phyloP scores from a whole-genome alignment of 2,888 invertebrate species.

The Amblyjoppa fuscipennis region DNA sequence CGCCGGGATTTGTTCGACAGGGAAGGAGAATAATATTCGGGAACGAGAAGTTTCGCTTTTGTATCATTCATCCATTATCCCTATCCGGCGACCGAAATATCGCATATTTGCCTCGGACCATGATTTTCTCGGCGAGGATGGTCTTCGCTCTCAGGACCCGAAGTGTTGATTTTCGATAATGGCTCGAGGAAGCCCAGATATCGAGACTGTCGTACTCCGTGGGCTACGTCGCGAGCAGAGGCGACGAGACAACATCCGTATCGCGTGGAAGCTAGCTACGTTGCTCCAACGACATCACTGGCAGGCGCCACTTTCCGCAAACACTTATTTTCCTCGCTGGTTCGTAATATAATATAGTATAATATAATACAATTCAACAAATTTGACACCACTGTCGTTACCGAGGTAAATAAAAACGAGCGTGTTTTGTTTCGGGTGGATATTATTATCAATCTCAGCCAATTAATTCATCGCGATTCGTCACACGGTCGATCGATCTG shows the following conservation, averaged over 20 bases:
- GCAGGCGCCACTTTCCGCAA: no score
- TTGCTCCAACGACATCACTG: no score
- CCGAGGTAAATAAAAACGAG: no score
- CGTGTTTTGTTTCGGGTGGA: no score
- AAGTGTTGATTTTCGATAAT: slow-evolving; percentile 18
- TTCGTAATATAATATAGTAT: no score
- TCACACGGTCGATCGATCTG: no score
- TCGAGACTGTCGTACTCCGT: background rate
- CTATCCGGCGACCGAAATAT: background rate
- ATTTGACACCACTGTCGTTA: no score
- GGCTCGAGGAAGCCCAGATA: slow-evolving; percentile 23
- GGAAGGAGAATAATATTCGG: background rate
- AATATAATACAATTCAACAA: no score
- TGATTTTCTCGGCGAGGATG: background rate
- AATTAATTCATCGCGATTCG: no score
- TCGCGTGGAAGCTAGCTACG: background rate
- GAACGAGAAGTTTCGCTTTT: background rate
- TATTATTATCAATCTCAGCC: no score
- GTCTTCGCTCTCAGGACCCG: background rate
- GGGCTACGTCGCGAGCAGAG: background rate
- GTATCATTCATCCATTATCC: background rate
- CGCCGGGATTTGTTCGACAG: background rate
- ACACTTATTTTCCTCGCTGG: no score
- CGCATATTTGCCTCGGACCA: background rate
- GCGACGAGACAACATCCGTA: background rate